Evolutionary conservation across 2,113 vertebrate genomes (phyloP), one percentile per base, ranked within the genome.

Genomic region (Myrmecophaga tridactyla): DNA sequence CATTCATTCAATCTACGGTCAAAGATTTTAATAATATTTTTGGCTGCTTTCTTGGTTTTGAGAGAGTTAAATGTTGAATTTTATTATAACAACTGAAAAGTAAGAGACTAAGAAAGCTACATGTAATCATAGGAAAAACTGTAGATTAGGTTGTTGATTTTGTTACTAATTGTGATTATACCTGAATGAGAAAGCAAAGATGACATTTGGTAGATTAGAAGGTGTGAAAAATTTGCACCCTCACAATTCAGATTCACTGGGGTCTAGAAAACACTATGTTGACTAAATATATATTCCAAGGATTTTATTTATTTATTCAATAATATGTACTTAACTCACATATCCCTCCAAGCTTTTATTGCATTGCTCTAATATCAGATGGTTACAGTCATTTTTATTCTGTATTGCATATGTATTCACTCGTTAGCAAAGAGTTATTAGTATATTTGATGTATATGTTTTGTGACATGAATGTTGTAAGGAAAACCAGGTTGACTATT

Each of bases 101-200:
- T 67, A 14, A 81, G 14, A 23, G n/a, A 89, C 36, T 92, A 36
- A 41, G 11, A 72, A 80, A 76, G 93, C 83, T 46, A 97, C 77
- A 4, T 1, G 23, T 36, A 56, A 94, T 31, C 56, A 87, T 27
- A 87, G 18, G 58, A 14, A 23, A 43, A 5, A 34, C 17, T 29
- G 43, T 84, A 63, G 31, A 48, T 60, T 81, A 81, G 11, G 36
- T 36, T 84, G 14, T 39, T 73, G 56, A 39, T 36, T 27, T 41
- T 87, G 31, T 58, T 86, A 58, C 48, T 41, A 87, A 56, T 60
- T 86, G 21, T 11, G 15, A 15, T 58, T 87, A 56, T 7, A 29
- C 10, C 36, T 51, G 48, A 34, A 67, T 73, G 15, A 51, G 17
- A 58, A 70, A 36, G 18, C 2, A 56, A 63, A 72, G 17, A 72